These are phyloP conservation scores for Cyprinella venusta DNA, from an alignment of 2,797 vertebrate genomes.

Conservation along the genomic window DNA sequence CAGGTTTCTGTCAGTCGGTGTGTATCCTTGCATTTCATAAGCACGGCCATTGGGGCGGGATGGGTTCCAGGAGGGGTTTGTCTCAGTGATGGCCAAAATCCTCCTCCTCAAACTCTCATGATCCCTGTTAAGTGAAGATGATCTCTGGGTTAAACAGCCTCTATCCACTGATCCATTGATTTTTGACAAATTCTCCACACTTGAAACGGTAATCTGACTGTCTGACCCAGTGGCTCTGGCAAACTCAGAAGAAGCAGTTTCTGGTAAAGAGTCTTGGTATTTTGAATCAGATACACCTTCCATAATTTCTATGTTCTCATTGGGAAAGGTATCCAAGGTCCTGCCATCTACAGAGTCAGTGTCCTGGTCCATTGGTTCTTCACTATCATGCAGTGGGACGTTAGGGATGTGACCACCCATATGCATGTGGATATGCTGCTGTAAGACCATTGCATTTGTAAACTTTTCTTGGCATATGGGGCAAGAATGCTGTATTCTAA, in stretches of 20 bases:
- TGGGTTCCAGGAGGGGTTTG: slow-evolving; percentile 95
- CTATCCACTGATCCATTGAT: slow-evolving; percentile 85
- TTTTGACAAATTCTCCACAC: slow-evolving; percentile 80
- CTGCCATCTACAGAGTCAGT: slow-evolving; percentile 91
- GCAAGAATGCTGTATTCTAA: slow-evolving; percentile 96
- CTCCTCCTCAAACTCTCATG: slow-evolving; percentile 91
- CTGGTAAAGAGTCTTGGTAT: slow-evolving; percentile 80
- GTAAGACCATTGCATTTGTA: slow-evolving; percentile 96
- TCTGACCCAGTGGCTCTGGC: slow-evolving; percentile 81
- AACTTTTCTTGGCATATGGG: slow-evolving; percentile 99
- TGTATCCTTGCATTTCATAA: slow-evolving; percentile 53
- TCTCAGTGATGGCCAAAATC: slow-evolving; percentile 93
- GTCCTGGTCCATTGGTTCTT: slow-evolving; percentile 93
- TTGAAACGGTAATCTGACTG: slow-evolving; percentile 48
- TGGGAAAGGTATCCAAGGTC: slow-evolving; percentile 91
- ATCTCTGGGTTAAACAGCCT: slow-evolving; percentile 89
- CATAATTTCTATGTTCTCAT: slow-evolving; percentile 85
- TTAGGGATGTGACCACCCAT: slow-evolving; percentile 98
- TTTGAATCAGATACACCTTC: slow-evolving; percentile 90
- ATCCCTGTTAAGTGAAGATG: slow-evolving; percentile 88
- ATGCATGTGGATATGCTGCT: slow-evolving; percentile 97
- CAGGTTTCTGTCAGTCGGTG: slow-evolving; percentile 85
- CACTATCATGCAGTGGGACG: slow-evolving; percentile 86
- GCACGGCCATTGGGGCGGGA: slow-evolving; percentile 88
- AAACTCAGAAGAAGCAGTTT: slow-evolving; percentile 84